A percentile compares a stretch with the other conserved stretches of the same genome.
Conservation (phyloP, 2,797 vertebrate species). For the Thaleichthys pacificus region DNA sequence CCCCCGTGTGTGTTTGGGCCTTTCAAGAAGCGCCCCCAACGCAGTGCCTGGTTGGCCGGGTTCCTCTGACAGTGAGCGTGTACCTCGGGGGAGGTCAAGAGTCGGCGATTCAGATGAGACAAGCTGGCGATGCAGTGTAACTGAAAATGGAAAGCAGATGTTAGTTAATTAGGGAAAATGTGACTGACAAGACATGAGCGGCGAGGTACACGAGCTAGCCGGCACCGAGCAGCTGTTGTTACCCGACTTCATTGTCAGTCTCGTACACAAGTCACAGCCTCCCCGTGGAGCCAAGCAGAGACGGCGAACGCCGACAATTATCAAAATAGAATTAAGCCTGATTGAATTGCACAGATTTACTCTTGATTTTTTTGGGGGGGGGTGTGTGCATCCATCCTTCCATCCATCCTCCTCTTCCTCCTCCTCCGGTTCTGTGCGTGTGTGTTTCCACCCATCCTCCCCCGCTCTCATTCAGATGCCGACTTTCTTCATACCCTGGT, state of each 20-base stretch:
- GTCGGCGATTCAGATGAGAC: constrained; percentile 93
- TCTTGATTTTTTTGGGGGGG: constrained; percentile 33
- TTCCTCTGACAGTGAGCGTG: constrained; percentile 64
- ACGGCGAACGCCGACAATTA: constrained; percentile 84
- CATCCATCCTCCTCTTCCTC: constrained; percentile 37
- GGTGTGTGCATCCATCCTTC: constrained; percentile 9
- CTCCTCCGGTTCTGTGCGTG: constrained; percentile 41
- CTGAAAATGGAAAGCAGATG: constrained; percentile 98
- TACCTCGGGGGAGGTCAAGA: constrained; percentile 94
- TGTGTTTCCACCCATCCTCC: constrained; percentile 14
- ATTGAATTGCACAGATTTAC: constrained; percentile 76
- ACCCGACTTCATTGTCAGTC: constrained; percentile 90
- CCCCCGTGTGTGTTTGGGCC: constrained; percentile 16
- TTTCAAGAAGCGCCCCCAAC: constrained; percentile 15
- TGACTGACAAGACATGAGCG: constrained; percentile 98
- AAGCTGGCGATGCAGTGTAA: constrained; percentile 93
- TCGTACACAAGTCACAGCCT: constrained; percentile 90
- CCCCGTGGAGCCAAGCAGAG: constrained; percentile 77
- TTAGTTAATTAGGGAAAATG: constrained; percentile 99
- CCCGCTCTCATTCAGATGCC: constrained; percentile 25
- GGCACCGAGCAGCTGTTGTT: constrained; percentile 93
- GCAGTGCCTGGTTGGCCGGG: constrained; percentile 34
- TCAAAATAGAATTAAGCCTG: constrained; percentile 84
- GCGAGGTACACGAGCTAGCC: constrained; percentile 86
- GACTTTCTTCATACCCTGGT: constrained; percentile 1